Evolutionary conservation across 2,113 vertebrate species (phyloP).

Genomic region (Meleagris gallopavo): DNA sequence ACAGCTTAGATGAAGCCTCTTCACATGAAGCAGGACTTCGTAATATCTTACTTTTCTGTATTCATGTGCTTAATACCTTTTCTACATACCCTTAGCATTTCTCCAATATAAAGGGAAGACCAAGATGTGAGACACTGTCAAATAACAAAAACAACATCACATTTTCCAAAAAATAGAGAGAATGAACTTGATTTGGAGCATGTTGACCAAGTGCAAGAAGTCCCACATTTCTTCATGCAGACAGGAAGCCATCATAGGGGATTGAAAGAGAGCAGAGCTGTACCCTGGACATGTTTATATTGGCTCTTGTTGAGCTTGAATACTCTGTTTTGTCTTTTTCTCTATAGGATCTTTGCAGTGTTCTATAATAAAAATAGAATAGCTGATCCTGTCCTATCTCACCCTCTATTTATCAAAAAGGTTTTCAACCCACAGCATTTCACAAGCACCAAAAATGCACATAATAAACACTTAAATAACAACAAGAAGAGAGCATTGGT

Average conservation of each 20-base stretch:
- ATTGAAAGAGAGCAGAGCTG: constrained; percentile 25
- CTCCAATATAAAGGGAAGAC: neutral
- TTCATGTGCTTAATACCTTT: neutral
- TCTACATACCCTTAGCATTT: neutral
- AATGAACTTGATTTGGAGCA: neutral
- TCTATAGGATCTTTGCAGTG: neutral
- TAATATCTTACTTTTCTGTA: neutral
- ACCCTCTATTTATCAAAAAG: neutral
- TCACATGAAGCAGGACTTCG: neutral
- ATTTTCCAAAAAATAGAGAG: neutral
- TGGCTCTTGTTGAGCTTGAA: neutral
- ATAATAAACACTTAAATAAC: neutral
- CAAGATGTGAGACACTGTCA: neutral
- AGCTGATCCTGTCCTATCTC: neutral
- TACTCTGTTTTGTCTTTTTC: neutral
- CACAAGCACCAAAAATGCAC: neutral
- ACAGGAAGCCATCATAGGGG: constrained; percentile 8
- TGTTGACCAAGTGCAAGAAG: neutral
- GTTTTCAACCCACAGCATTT: neutral
- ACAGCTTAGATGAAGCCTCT: neutral
- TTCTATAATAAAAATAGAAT: neutral
- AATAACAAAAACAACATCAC: neutral
- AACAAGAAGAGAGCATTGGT: neutral
- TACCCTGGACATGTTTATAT: neutral
- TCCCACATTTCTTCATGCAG: neutral